Base-by-base conservation (phyloP, 1,140 invertebrate species). In the Drosophila baimaii region DNA sequence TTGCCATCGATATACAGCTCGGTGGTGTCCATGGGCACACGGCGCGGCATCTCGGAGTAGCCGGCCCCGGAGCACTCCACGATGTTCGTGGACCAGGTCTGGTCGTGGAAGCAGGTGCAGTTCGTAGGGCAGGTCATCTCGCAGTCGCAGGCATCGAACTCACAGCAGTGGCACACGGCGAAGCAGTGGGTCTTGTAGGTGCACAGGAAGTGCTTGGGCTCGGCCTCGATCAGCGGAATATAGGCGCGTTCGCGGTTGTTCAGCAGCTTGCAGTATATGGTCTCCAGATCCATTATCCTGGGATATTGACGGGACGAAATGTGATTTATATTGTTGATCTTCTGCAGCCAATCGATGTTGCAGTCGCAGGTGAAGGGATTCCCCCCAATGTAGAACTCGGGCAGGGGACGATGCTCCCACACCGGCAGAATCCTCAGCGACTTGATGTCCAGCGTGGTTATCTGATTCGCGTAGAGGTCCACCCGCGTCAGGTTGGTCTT, bases 111-210 rank as follows among this genome's bases (percentile, higher is more conserved):
- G 90, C 97, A 98, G 17, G 96, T 97, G 93, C 97, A 98, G 92
- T 98, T 98, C 44, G 95, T 95, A 15, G 97, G 97, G 92, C 97
- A 98, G 52, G 96, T 98, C 97, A 98, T 98, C 94, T 98, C 96
- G 93, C 97, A 98, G 93, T 98, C 97, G 93, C 97, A 98, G 52
- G 97, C 97, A 91, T 98, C 97, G 92, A 98, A 98, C 92, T 98
- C 97, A 92, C 97, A 98, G 93, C 97, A 98, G 90, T 98, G 97
- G 86, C 97, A 98, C 41, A 98, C 93, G 5, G 97, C 95, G 91
- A 98, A 98, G 93, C 97, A 98, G 88, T 98, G 97, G 9, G 96
- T 96, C 92, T 97, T 96, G 93, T 98, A 98, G 47, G 95, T 95
- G 93, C 97, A 98, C 49, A 98, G 93, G 93, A 98, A 98, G 92